These are phyloP conservation scores for Pseudococcus longispinus DNA, from an alignment of 2,888 invertebrate species.

Conservation along the genomic window DNA sequence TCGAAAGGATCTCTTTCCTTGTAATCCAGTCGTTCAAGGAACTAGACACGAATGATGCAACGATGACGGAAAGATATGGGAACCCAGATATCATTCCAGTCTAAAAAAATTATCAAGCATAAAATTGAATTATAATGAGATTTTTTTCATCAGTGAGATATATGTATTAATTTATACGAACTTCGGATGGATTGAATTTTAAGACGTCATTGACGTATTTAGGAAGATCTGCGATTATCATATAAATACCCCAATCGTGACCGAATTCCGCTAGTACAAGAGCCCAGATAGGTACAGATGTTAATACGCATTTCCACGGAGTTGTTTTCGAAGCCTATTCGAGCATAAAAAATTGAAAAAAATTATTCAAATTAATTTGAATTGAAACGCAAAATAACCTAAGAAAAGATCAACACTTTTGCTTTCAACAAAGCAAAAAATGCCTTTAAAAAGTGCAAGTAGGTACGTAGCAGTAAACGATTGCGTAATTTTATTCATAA, in stretches of 20 bases:
- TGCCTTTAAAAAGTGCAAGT: too few relatives aligned
- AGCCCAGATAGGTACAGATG: conserved; percentile 64
- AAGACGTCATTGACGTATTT: conserved; percentile 74
- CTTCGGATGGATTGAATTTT: conserved; percentile 70
- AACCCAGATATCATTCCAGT: conserved; percentile 71
- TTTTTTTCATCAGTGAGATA: neutral
- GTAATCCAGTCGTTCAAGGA: conserved; percentile 73
- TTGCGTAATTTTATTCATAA: neutral
- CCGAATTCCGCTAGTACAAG: conserved; percentile 62
- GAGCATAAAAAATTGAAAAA: neutral
- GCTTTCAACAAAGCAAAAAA: too few relatives aligned
- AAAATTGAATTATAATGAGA: neutral
- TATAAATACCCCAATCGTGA: conserved; percentile 76
- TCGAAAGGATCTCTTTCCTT: conserved; percentile 61
- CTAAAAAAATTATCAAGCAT: conserved; percentile 60
- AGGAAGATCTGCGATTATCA: conserved; percentile 74
- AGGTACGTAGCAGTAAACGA: too few relatives aligned
- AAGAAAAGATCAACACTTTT: neutral
- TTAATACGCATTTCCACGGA: conserved; percentile 76
- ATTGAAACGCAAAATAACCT: neutral
- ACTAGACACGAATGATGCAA: conserved; percentile 72
- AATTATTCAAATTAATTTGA: neutral
- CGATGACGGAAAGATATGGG: conserved; percentile 74
- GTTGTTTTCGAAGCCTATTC: conserved; percentile 67
- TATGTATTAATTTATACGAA: conserved; percentile 49